Evolutionary conservation across 1,140 invertebrate species (phyloP), one percentile per base, ranked within the genome.

Genomic region (Drosophila hydei): DNA sequence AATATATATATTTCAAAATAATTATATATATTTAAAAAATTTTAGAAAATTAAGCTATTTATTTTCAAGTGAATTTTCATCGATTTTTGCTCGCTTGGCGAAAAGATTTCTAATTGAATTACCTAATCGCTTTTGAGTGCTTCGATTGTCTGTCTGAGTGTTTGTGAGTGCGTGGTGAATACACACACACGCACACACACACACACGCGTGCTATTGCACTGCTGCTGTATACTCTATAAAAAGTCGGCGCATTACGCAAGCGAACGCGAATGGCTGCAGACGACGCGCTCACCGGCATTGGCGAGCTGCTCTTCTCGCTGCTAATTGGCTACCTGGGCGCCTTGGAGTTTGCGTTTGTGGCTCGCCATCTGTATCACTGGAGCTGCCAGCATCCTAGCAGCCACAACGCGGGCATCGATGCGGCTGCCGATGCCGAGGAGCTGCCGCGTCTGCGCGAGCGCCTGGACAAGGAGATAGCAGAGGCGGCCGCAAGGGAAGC

Each of bases 241-340:
- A 52, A 9, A 47, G 56, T 62, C 16, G 36, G 47, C 43, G 48
- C 27, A 81, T 88, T 85, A 89, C 84, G 84, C 84, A 89, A 79
- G 51, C 51, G 16, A 58, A 54, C 18, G 33, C 12, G 27, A 21
- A 88, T 83, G 83, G 65, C 72, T 45, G 74, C 77, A 16, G 79
- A 71, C 21, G 79, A 88, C 30, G 56, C 72, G 72, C 63, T 91
- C 11, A 67, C 88, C 68, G 90, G 76, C 58, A 50, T 91, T 40
- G 88, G 90, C 23, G 90, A 91, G 75, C 54, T 96, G 16, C 87
- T 96, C 62, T 91, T 96, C 47, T 96, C 95, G 9, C 92, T 95
- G 77, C 89, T 96, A 21, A 93, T 96, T 65, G 93, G 94, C n/a
- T 96, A 95, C 79, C 93, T 95, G 18, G 95, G 96, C 54, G 93